Evolutionary conservation across 2,888 invertebrate genomes (phyloP), one percentile per base, ranked within the genome.

Genomic region (Drosophila nigricruria): DNA sequence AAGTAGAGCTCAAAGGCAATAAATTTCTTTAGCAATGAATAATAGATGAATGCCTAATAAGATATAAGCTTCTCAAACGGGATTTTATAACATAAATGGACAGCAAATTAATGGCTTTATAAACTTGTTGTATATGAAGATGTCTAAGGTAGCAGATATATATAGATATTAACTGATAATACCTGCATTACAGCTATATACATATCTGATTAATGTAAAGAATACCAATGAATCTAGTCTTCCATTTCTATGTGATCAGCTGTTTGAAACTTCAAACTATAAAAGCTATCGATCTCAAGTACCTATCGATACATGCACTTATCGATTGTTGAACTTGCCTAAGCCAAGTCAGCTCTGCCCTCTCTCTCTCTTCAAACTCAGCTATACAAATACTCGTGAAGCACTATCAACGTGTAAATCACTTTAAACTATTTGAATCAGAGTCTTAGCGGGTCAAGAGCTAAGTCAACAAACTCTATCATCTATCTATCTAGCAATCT

Each of bases 381-480:
- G 53, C 27, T 38, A n/a, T 9, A 49, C 40, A 42, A 52, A 36
- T 36, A 30, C 43, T 14, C 3, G 4, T 20, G 4, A 18, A 16
- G 25, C 27, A 14, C 25, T 67, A 52, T 65, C 65, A 34, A 12
- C 20, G n/a, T 32, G 49, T 32, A 40, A 64, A 54, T 36, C 45
- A 64, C 49, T 53, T 49, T 59, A 1, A 20, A 20, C n/a, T 40
- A 9, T 59, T 16, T 18, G 47, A 36, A 20, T 36, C 18, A 36
- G 5, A 16, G 42, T 56, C 30, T 27, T 27, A 36, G 9, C 64
- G 53, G 81, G 76, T 89, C 79, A 89, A 84, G 59, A 70, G 77
- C 79, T 64, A 25, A 45, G 30, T 70, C 64, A 84, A 87, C 30
- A 89, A 2, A 9, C 6, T n/a, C 5, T 25, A 20, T 42, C 18